These are phyloP conservation scores for Lithobates pipiens DNA, from an alignment of 2,797 vertebrate genomes.

Conservation along the genomic window DNA sequence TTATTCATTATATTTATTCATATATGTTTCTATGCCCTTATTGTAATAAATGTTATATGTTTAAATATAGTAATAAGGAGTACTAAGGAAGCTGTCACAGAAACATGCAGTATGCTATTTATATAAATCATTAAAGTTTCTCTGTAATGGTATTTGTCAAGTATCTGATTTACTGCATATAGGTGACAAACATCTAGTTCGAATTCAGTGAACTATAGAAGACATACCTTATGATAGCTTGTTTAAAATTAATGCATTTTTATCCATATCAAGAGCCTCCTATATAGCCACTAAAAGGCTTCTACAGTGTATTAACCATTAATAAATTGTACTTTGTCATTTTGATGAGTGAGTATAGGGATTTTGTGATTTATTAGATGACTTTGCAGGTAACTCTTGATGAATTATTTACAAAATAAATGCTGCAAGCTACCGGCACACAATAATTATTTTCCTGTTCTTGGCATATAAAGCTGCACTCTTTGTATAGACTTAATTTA, in stretches of 20 bases:
- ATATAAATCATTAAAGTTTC: no score
- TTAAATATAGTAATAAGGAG: no score
- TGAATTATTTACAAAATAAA: slow-evolving; percentile 17
- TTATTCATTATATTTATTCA: no score
- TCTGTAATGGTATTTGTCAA: no score
- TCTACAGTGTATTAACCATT: background rate
- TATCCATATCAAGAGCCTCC: background rate
- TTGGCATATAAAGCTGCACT: background rate
- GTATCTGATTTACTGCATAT: background rate
- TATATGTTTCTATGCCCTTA: no score
- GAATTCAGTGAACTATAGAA: background rate
- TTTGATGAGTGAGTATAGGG: slow-evolving; percentile 16
- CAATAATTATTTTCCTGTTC: slow-evolving; percentile 22
- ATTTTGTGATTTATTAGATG: slow-evolving; percentile 25
- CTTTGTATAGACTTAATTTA: slow-evolving; percentile 12
- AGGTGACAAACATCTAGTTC: background rate
- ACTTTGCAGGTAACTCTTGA: background rate
- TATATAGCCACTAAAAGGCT: background rate
- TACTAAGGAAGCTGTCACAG: no score
- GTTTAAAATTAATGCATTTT: slow-evolving; percentile 10
- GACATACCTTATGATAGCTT: background rate
- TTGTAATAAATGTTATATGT: no score
- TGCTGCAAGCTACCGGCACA: background rate
- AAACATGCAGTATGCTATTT: no score
- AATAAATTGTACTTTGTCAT: slow-evolving; percentile 18